Evolutionary conservation across 2,888 invertebrate genomes (phyloP).

Genomic region (Gonocerus acuteangulatus): DNA sequence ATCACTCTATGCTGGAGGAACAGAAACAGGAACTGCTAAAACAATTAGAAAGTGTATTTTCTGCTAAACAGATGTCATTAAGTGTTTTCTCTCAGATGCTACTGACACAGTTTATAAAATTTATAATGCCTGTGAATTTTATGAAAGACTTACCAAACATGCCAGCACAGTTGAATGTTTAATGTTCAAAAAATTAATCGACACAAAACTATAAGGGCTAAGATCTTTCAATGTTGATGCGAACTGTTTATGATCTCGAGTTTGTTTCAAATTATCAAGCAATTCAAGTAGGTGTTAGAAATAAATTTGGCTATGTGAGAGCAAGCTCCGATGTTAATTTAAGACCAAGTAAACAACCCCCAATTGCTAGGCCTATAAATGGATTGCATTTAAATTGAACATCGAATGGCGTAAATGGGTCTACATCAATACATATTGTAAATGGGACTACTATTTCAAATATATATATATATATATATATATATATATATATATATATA

Average conservation of each 20-base stretch:
- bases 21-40: constrained; percentile 87
- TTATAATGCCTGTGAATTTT: constrained; percentile 82
- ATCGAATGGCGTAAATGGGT: constrained; percentile 33
- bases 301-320: constrained; percentile 92
- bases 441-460: constrained; percentile 10
- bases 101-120: constrained; percentile 88
- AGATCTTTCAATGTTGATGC: constrained; percentile 77
- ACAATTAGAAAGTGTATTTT: constrained; percentile 87
- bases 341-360: constrained; percentile 65
- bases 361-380: constrained; percentile 76
- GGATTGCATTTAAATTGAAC: constrained; percentile 35
- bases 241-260: constrained; percentile 78
- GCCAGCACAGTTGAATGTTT: constrained; percentile 81
- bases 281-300: constrained; percentile 87
- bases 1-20: constrained; percentile 91
- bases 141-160: constrained; percentile 82
- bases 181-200: constrained; percentile 87
- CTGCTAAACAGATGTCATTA: constrained; percentile 79
- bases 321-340: constrained; percentile 63
- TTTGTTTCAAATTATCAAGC: constrained; percentile 96
- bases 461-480: too few relatives aligned
- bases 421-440: constrained; percentile 36
- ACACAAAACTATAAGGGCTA: constrained; percentile 76
- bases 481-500: too few relatives aligned
- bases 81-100: constrained; percentile 79